Percentiles rank a stretch among this genome's conserved stretches.
These are phyloP conservation scores for Balearica regulorum DNA, from an alignment of 2,797 vertebrate genomes.

Conservation along the genomic window DNA sequence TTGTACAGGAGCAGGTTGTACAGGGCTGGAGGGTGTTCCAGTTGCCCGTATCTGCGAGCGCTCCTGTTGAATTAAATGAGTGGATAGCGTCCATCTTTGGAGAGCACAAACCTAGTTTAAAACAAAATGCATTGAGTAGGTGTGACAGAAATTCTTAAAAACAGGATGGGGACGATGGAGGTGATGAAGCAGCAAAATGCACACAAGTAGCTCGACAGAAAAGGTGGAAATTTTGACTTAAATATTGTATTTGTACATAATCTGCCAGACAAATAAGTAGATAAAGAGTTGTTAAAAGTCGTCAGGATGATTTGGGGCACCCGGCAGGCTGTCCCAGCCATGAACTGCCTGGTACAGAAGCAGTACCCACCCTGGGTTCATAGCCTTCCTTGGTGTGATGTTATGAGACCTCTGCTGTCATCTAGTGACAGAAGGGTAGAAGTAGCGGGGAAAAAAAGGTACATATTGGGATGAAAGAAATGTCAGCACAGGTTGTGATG, in stretches of 20 bases:
- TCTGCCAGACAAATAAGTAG: not conserved
- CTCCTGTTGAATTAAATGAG: not conserved
- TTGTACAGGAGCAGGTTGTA: not conserved
- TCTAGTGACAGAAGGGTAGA: slow-evolving; percentile 35
- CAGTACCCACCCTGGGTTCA: not conserved
- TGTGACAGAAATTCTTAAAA: not conserved
- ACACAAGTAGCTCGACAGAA: not conserved
- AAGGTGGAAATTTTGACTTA: not conserved
- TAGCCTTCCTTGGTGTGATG: not conserved
- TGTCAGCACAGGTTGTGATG: not conserved
- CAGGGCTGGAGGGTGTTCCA: not conserved
- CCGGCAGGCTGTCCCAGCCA: not conserved
- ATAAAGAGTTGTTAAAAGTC: not conserved
- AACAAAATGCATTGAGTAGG: not conserved
- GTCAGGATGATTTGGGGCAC: not conserved
- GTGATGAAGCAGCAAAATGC: not conserved
- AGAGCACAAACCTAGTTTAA: not conserved
- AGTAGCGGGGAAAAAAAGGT: not conserved
- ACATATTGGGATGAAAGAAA: not conserved
- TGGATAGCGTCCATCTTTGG: not conserved
- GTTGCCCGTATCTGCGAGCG: not conserved
- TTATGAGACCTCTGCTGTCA: slow-evolving; percentile 54
- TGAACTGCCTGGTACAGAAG: not conserved
- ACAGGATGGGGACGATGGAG: not conserved
- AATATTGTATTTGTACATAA: not conserved